Percentiles rank a stretch among this genome's conserved stretches.
Conservation (phyloP, 2,797 vertebrate genomes). For the Octomys mimax region DNA sequence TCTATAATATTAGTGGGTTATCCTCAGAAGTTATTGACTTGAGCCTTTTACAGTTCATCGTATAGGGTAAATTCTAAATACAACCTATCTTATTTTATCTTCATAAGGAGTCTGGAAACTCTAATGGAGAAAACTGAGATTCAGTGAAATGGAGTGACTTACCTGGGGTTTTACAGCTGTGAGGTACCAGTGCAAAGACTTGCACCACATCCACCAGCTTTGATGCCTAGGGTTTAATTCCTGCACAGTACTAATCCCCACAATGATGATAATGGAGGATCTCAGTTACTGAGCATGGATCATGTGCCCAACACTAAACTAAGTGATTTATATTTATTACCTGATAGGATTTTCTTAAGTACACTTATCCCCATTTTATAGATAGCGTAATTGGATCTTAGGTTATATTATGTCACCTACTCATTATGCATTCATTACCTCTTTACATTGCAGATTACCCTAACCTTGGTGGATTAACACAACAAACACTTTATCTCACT, state of each 20-base stretch:
- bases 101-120: background rate
- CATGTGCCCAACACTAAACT: background rate
- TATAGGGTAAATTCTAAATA: background rate
- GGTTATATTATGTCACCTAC: background rate
- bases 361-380: background rate
- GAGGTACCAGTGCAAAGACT: background rate
- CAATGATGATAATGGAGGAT: background rate
- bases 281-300: background rate
- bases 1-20: no score
- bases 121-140: background rate
- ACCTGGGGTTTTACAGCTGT: background rate
- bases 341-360: background rate
- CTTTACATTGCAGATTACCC: background rate
- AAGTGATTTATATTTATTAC: background rate
- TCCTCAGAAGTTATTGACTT: no score
- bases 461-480: slow-evolving; percentile 24
- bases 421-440: background rate
- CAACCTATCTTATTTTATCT: background rate
- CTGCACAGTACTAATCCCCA: background rate
- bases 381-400: background rate
- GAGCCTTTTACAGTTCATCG: no score
- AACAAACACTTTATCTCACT: background rate
- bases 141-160: background rate
- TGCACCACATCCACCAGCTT: background rate
- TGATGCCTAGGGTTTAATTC: background rate